Conservation (phyloP, 1,140 invertebrate genomes). For the Trichogramma pretiosum region DNA sequence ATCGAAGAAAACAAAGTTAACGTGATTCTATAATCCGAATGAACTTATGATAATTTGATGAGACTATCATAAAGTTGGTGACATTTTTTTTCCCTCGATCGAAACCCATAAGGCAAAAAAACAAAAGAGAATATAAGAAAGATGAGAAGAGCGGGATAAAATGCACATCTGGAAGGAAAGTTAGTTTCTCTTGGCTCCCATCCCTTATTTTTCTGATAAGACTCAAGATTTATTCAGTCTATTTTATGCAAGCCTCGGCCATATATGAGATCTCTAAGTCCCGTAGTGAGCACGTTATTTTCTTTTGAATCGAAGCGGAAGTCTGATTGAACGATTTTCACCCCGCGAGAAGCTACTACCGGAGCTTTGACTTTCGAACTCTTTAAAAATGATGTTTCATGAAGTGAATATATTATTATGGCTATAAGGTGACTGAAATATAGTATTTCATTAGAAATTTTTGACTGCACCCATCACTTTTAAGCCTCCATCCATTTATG, state of each 20-base stretch:
- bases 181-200: constrained; percentile 29
- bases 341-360: background rate
- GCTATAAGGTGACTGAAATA: background rate
- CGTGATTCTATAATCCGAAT: background rate
- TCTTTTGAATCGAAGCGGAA: constrained; percentile 24
- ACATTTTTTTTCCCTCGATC: background rate
- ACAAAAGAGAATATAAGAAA: too few species aligned
- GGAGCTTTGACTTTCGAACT: constrained; percentile 10
- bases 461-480: background rate
- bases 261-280: constrained; percentile 38
- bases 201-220: too few species aligned
- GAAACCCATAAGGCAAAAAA: background rate
- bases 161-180: constrained; percentile 25
- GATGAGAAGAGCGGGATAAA: too few species aligned
- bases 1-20: background rate
- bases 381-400: background rate
- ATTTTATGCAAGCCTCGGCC: constrained; percentile 34
- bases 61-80: constrained; percentile 2
- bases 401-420: constrained; percentile 12
- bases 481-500: too few species aligned
- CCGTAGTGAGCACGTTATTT: constrained; percentile 31
- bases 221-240: constrained; percentile 39
- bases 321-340: constrained; percentile 25
- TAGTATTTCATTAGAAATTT: constrained; percentile 8
- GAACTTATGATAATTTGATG: constrained; percentile 11